phyloP scores from a whole-genome alignment of 2,113 vertebrate species.

The Phasianus colchicus region DNA sequence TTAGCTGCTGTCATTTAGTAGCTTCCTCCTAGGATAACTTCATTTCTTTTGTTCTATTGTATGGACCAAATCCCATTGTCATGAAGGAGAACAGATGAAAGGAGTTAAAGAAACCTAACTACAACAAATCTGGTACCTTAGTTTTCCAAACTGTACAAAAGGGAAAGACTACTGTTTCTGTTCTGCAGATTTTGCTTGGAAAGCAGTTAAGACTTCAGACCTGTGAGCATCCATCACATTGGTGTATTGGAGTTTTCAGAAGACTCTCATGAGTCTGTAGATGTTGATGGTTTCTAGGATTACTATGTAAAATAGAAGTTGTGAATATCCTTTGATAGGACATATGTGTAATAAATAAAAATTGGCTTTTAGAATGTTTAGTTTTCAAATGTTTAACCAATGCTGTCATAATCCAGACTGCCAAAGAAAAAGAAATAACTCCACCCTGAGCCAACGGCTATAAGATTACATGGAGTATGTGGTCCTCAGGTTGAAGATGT shows the following conservation, averaged over 20 bases:
- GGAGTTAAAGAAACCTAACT: conserved; percentile 49
- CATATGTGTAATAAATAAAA: neutral
- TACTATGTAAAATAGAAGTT: neutral
- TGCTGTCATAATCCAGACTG: neutral
- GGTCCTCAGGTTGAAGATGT: neutral
- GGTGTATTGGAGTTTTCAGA: neutral
- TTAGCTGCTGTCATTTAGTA: conserved; percentile 37
- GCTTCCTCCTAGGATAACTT: conserved; percentile 25
- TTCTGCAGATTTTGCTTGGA: neutral
- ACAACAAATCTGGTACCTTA: conserved; percentile 17
- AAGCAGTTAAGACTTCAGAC: neutral
- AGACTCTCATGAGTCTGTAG: neutral
- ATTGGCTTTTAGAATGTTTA: neutral
- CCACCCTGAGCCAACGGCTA: neutral
- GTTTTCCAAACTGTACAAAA: conserved; percentile 30
- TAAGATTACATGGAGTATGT: neutral
- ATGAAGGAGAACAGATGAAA: conserved; percentile 54
- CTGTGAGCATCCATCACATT: neutral
- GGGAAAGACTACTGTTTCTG: neutral
- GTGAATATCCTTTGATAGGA: neutral
- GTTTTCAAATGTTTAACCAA: neutral
- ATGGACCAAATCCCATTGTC: conserved; percentile 61
- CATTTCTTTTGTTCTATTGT: conserved; percentile 51
- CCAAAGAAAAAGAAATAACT: neutral
- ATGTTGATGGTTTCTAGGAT: neutral